Evolutionary conservation across 2,113 vertebrate genomes (phyloP).

Genomic region (Plotosus lineatus): DNA sequence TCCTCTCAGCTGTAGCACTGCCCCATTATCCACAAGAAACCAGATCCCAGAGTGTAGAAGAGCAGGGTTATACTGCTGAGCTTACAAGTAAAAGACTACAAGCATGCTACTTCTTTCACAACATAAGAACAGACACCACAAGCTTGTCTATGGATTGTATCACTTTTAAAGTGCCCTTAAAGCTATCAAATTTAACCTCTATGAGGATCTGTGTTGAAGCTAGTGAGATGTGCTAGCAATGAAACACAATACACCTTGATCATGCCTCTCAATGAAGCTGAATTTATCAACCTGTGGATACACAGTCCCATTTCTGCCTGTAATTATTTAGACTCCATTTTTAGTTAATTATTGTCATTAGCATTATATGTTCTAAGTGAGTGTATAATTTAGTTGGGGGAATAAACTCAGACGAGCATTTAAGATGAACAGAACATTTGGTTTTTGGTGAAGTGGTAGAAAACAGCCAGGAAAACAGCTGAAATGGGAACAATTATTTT

Average conservation of each 20-base stretch:
- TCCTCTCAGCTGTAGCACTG: conserved; percentile 25
- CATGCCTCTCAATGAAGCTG: conserved; percentile 64
- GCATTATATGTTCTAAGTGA: conserved; percentile 89
- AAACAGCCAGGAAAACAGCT: conserved; percentile 94
- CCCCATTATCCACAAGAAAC: conserved; percentile 32
- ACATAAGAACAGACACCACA: conserved; percentile 30
- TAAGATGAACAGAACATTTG: conserved; percentile 94
- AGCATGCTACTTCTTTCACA: neutral
- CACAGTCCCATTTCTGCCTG: conserved; percentile 72
- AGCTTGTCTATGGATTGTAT: conserved; percentile 34
- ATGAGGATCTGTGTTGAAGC: conserved; percentile 54
- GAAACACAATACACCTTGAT: conserved; percentile 76
- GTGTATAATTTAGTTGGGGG: conserved; percentile 84
- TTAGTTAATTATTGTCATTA: conserved; percentile 99
- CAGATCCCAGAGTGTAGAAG: neutral
- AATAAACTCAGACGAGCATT: conserved; percentile 79
- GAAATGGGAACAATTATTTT: conserved; percentile 99
- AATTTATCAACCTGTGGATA: conserved; percentile 68
- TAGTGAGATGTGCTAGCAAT: conserved; percentile 62
- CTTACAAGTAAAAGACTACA: neutral
- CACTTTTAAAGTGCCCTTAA: conserved; percentile 60
- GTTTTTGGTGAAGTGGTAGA: conserved; percentile 87
- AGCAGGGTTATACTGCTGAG: neutral
- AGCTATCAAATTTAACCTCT: conserved; percentile 55
- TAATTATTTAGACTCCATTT: conserved; percentile 98